Evolutionary conservation across 2,797 vertebrate species (phyloP).

Genomic region (Phyllotis vaccarum): DNA sequence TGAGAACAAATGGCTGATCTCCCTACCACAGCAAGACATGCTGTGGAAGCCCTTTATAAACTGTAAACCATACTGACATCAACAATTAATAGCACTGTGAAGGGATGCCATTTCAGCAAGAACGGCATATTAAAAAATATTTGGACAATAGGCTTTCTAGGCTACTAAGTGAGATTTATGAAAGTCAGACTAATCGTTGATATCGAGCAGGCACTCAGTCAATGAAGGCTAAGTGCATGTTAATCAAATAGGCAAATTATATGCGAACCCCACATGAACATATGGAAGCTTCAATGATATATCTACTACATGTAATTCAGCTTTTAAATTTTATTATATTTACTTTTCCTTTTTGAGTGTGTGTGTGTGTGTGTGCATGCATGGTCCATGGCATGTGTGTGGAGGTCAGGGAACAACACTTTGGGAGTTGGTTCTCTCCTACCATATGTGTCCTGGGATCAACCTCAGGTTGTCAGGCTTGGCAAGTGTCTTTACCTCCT

Average conservation of each 20-base stretch:
- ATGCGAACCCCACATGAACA: not conserved
- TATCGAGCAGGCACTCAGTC: not conserved
- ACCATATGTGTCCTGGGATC: too few relatives aligned
- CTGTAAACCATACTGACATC: not conserved
- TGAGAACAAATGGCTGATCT: not conserved
- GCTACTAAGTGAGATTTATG: slow-evolving; percentile 15
- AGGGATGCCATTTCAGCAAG: not conserved
- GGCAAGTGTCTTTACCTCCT: not conserved
- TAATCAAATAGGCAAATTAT: not conserved
- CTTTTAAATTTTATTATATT: not conserved
- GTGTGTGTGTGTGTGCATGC: not conserved
- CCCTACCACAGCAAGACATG: not conserved
- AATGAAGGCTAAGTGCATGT: not conserved
- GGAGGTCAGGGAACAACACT: not conserved
- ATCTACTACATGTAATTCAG: not conserved
- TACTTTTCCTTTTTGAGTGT: not conserved
- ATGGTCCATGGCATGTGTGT: not conserved
- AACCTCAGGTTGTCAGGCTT: not conserved
- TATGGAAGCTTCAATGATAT: not conserved
- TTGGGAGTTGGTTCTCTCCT: not conserved
- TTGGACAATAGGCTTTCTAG: not conserved
- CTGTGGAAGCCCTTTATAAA: not conserved
- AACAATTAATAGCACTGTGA: not conserved
- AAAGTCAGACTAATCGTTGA: not conserved
- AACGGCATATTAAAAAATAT: not conserved